Evolutionary conservation across 2,113 vertebrate genomes (phyloP).

Genomic region (Clupea harengus): DNA sequence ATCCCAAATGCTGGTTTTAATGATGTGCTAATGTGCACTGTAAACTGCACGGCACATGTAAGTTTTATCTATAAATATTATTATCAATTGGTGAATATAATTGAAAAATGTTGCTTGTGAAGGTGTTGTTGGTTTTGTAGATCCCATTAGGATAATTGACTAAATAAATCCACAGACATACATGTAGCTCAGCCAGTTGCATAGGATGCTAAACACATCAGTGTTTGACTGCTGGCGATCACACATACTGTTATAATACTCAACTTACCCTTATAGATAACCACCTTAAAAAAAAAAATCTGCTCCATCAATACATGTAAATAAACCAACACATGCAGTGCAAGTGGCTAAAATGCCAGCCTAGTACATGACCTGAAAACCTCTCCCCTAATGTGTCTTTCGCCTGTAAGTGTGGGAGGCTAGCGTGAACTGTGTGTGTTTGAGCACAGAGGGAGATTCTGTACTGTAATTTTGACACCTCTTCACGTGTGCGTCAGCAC

Average conservation of each 20-base stretch:
- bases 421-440: background rate
- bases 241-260: background rate
- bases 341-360: background rate
- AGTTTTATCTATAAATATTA: background rate
- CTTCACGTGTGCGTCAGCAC: background rate
- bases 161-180: too few species aligned
- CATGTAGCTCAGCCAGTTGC: too few species aligned
- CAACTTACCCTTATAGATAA: background rate
- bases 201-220: too few species aligned
- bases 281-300: background rate
- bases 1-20: background rate
- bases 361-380: background rate
- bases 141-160: too few species aligned
- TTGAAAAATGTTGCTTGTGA: too few species aligned
- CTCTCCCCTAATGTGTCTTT: background rate
- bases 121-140: too few species aligned
- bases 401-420: background rate
- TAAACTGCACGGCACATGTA: background rate
- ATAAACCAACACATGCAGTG: background rate
- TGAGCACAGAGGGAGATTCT: background rate
- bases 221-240: background rate
- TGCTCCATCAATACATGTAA: background rate
- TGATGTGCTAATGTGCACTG: background rate
- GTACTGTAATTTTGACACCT: slow-evolving; percentile 7
- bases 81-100: background rate